Conservation (phyloP, 1,140 invertebrate species). For the Globodera rostochiensis region DNA sequence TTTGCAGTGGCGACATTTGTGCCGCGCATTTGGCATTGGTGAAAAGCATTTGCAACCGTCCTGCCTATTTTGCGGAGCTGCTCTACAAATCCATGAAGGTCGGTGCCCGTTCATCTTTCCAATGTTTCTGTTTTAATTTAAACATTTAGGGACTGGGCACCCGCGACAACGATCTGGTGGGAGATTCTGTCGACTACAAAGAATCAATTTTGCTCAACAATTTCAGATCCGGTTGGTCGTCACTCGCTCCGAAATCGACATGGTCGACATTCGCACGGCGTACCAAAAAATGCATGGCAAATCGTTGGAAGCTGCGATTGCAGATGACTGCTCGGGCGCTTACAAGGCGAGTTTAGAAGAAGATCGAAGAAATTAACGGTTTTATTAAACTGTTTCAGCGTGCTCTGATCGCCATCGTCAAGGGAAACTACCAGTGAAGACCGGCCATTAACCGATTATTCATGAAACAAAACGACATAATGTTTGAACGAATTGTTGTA, state of each 20-base stretch:
- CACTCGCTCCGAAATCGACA: constrained; percentile 68
- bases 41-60: constrained; percentile 84
- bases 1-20: constrained; percentile 77
- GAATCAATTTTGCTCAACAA: background rate
- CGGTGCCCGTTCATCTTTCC: no score
- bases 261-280: constrained; percentile 69
- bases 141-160: constrained; percentile 63
- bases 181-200: background rate
- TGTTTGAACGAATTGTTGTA: no score
- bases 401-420: constrained; percentile 15
- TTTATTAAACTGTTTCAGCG: background rate
- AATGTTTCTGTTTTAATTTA: no score
- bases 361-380: background rate
- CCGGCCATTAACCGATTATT: no score
- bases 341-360: constrained; percentile 54
- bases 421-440: background rate
- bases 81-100: constrained; percentile 80
- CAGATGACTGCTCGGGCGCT: constrained; percentile 59
- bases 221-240: constrained; percentile 66
- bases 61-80: constrained; percentile 87
- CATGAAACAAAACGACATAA: no score
- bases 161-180: constrained; percentile 67
- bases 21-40: constrained; percentile 79
- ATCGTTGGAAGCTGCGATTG: constrained; percentile 66
- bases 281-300: constrained; percentile 67